A percentile compares a stretch with the other conserved stretches of the same genome.
Conservation (phyloP, 2,113 vertebrate species). For the Numenius arquata region DNA sequence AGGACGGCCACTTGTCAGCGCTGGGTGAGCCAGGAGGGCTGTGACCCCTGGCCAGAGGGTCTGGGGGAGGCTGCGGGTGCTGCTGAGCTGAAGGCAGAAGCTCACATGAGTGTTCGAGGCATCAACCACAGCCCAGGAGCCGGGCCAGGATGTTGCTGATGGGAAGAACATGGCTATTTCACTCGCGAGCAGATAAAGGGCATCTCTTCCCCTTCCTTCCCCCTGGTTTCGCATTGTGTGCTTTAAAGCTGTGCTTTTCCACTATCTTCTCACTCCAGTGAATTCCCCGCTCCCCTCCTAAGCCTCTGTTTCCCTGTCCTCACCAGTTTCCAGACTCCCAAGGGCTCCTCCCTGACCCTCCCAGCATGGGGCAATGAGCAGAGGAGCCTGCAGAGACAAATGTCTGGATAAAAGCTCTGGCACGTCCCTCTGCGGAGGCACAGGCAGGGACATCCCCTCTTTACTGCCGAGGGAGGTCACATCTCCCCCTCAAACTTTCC, state of each 20-base stretch:
- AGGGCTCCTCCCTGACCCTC: neutral
- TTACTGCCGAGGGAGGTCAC: neutral
- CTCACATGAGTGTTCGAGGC: fast-evolving
- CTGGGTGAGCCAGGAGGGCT: neutral
- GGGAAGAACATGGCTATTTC: neutral
- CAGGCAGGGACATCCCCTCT: neutral
- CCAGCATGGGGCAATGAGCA: neutral
- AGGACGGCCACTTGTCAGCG: neutral
- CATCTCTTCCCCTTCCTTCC: neutral
- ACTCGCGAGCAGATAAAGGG: neutral
- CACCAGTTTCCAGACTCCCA: neutral
- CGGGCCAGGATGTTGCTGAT: neutral
- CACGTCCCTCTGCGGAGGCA: neutral
- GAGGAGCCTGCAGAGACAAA: neutral
- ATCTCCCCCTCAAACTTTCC: neutral
- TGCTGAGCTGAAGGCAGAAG: neutral
- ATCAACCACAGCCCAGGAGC: neutral
- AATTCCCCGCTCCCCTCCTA: neutral
- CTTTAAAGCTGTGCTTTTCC: neutral
- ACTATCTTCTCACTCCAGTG: neutral
- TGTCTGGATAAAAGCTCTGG: neutral
- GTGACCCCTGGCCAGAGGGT: neutral
- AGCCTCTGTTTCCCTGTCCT: neutral
- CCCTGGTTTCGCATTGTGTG: neutral
- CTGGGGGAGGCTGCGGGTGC: neutral